Percentiles rank a stretch among this genome's conserved stretches.
phyloP scores from a whole-genome alignment of 2,797 vertebrate genomes.

The Molothrus aeneus region DNA sequence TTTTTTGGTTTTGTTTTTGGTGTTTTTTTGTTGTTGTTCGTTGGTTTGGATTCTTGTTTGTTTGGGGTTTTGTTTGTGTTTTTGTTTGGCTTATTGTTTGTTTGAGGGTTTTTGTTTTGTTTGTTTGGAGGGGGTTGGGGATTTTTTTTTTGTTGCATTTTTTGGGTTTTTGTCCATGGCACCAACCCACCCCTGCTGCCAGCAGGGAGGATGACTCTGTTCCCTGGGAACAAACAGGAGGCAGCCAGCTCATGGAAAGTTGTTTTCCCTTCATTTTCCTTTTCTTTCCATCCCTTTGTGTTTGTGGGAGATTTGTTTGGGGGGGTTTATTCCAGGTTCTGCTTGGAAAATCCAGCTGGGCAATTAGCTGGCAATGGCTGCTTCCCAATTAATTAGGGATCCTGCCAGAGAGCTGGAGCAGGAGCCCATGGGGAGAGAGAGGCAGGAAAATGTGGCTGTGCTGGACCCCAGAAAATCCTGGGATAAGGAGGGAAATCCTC shows the following conservation, averaged over 20 bases:
- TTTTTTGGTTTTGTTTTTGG: neutral
- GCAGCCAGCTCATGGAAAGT: neutral
- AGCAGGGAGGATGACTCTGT: neutral
- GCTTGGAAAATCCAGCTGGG: neutral
- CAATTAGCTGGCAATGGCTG: neutral
- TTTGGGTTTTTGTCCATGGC: fast-evolving
- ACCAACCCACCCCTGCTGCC: neutral
- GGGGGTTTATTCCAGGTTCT: neutral
- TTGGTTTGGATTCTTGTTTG: neutral
- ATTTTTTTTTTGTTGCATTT: neutral
- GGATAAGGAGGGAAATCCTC: neutral
- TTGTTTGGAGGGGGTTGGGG: neutral
- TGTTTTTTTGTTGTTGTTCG: neutral
- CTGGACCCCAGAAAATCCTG: fast-evolving
- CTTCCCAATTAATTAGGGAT: slow-evolving; percentile 11
- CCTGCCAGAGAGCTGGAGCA: neutral
- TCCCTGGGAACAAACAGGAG: neutral
- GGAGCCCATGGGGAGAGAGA: neutral
- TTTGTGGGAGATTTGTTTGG: neutral
- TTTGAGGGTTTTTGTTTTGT: neutral
- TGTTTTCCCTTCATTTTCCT: neutral
- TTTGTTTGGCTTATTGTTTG: neutral
- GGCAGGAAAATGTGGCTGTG: neutral
- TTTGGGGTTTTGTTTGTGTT: neutral
- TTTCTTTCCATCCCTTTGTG: neutral